Conservation (phyloP, 1,140 invertebrate species). For the Riptortus pedestris region DNA sequence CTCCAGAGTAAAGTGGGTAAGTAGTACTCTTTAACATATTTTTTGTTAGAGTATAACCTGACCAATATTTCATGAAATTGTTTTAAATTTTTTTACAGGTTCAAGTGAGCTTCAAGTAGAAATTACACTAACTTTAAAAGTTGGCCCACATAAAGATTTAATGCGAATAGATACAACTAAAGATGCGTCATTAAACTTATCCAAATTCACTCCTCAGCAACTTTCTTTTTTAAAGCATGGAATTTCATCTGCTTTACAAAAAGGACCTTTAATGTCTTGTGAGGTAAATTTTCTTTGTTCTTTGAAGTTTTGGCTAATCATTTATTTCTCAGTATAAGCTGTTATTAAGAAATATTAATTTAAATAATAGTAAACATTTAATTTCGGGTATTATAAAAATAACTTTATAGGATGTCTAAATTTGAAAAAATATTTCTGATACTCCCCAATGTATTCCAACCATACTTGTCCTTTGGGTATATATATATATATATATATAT, state of each 20-base stretch:
- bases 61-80: background rate
- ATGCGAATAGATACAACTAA: slow-evolving; percentile 50
- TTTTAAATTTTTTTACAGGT: slow-evolving; percentile 26
- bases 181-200: slow-evolving; percentile 52
- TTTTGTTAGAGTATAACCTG: too few species aligned
- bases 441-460: too few species aligned
- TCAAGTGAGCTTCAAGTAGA: slow-evolving; percentile 26
- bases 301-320: background rate
- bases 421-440: background rate
- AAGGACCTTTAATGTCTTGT: slow-evolving; percentile 53
- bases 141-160: slow-evolving; percentile 33
- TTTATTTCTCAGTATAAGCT: background rate
- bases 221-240: slow-evolving; percentile 51
- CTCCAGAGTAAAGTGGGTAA: slow-evolving; percentile 57
- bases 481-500: too few species aligned
- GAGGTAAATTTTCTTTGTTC: background rate
- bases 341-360: background rate
- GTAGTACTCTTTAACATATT: slow-evolving; percentile 1
- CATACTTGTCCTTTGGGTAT: too few species aligned
- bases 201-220: slow-evolving; percentile 46
- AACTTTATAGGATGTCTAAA: background rate
- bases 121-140: slow-evolving; percentile 28
- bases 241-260: slow-evolving; percentile 48
- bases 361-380: background rate
- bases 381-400: background rate